Base-by-base conservation (phyloP, 2,797 vertebrate genomes). In the Phrynocephalus guinanensis region DNA sequence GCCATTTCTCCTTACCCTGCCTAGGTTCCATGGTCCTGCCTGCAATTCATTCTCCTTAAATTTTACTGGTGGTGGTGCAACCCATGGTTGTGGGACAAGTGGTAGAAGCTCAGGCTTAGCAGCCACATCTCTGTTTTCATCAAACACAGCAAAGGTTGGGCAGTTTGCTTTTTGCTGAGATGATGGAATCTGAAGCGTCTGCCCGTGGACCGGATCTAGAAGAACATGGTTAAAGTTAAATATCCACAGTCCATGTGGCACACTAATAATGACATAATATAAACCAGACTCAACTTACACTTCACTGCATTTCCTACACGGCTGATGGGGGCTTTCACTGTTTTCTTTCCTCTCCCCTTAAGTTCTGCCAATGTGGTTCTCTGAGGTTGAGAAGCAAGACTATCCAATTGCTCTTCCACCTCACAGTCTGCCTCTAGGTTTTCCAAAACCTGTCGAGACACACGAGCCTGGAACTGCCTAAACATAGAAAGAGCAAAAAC, bases 391-490 rank as follows among this genome's bases (percentile, higher is more conserved):
- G 85, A 87, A 83, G 91, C 94, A 90, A 92, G 82, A 81, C 90
- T 72, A 30, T 93, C 95, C 0, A 86, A 92, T 2, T 96, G 97
- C 0, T 94, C 81, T 26, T 96, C 96, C 0, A 93, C 95, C 56
- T 95, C 87, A 33, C 93, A 87, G 16, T 94, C 89, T 9, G 97
- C 95, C 28, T 95, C 95, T 87, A 98, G 95, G n/a, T 95, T 95
- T 87, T 96, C 95, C 30, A 99, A 93, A 3, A 97, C 95, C 86
- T 98, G 98, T 24, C 98, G 97, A 89, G 98, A 98, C 82, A 98
- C 98, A 76, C 98, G 98, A 33, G 98, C 97, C 96, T 99, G 98
- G 94, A 99, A 97, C 89, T 98, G 97, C 94, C 99, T 99, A 86
- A 76, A 93, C 79, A 82, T 63, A 63, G 1, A 88, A 94, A 83